Percentiles rank a stretch among this genome's conserved stretches.
These are phyloP conservation scores for Tromatobia lineatoria DNA, from an alignment of 2,888 invertebrate species.

Conservation along the genomic window DNA sequence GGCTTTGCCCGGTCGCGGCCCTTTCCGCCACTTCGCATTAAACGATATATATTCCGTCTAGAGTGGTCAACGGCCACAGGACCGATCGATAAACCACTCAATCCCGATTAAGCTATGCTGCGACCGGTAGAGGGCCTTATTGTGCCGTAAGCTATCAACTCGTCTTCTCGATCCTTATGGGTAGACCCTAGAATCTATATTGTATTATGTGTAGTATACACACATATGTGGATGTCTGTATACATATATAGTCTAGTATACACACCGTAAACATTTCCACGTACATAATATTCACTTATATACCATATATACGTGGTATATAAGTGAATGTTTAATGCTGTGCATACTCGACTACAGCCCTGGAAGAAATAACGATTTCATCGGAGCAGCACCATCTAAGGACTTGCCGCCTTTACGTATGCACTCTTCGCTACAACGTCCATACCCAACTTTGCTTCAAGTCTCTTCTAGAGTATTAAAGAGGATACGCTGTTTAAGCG, in stretches of 20 bases:
- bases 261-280: too few relatives aligned
- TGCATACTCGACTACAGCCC: conserved; percentile 36
- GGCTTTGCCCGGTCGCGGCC: background rate
- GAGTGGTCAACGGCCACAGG: conserved; percentile 50
- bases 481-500: conserved; percentile 26
- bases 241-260: too few relatives aligned
- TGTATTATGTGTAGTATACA: background rate
- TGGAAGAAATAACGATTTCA: conserved; percentile 62
- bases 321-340: background rate
- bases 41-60: conserved; percentile 41
- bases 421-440: conserved; percentile 11
- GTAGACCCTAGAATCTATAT: conserved; percentile 1
- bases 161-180: conserved; percentile 57
- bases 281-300: too few relatives aligned
- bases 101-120: conserved; percentile 63
- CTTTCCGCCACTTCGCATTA: conserved; percentile 22
- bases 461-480: conserved; percentile 16
- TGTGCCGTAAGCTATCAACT: conserved; percentile 40
- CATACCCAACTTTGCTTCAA: conserved; percentile 9
- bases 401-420: conserved; percentile 7
- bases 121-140: conserved; percentile 24
- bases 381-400: conserved; percentile 56
- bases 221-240: too few relatives aligned
- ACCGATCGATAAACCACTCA: conserved; percentile 64
- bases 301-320: background rate